Percentiles rank a stretch among this genome's conserved stretches.
Conservation (phyloP, 2,888 invertebrate genomes). For the Drosophila meridiana region DNA sequence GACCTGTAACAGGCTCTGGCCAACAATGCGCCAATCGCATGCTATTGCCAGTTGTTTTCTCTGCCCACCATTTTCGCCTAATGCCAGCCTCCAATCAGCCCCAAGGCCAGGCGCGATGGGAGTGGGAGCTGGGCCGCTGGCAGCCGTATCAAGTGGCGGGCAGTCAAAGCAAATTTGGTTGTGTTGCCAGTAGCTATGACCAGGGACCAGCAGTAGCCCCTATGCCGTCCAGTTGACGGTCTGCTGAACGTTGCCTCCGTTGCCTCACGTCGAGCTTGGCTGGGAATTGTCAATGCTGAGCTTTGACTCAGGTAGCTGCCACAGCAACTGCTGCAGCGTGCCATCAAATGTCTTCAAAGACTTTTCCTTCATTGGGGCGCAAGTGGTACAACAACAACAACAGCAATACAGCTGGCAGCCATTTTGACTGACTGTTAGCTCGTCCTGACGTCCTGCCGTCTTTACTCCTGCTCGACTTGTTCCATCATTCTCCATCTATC, state of each 20-base stretch:
- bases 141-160: conserved; percentile 40
- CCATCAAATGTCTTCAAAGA: conserved; percentile 65
- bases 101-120: conserved; percentile 5
- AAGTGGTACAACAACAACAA: conserved; percentile 26
- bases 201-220: conserved; percentile 22
- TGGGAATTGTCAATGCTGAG: conserved; percentile 64
- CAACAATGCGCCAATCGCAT: conserved; percentile 32
- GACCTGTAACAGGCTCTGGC: conserved; percentile 24
- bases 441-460: conserved; percentile 8
- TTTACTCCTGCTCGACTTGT: conserved; percentile 33
- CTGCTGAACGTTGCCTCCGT: not conserved
- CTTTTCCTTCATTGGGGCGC: conserved; percentile 61
- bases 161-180: conserved; percentile 50
- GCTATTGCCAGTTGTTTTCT: conserved; percentile 15
- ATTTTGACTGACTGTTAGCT: conserved; percentile 71
- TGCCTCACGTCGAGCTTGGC: conserved; percentile 12
- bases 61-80: not conserved
- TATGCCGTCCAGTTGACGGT: conserved; percentile 14
- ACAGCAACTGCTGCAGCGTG: conserved; percentile 26
- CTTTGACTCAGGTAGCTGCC: conserved; percentile 57
- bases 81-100: conserved; percentile 24
- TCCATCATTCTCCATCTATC: conserved; percentile 7
- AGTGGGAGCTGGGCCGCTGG: not conserved
- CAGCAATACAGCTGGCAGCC: conserved; percentile 55
- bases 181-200: conserved; percentile 45